These are phyloP conservation scores for Sardinella longiceps DNA, from an alignment of 2,797 vertebrate genomes.

Conservation along the genomic window DNA sequence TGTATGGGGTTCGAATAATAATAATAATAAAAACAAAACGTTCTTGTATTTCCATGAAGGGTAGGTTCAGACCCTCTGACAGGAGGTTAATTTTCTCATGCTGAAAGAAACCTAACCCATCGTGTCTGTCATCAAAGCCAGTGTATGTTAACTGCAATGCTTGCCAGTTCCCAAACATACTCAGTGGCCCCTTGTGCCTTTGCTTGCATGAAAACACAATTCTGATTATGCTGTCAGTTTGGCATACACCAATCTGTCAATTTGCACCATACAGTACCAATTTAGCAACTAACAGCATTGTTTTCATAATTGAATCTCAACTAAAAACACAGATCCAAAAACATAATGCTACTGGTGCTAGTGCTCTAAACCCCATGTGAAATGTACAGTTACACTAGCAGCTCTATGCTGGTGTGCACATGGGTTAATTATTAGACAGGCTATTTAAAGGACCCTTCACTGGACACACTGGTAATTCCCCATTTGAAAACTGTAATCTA, in stretches of 20 bases:
- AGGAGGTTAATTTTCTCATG: slow-evolving; percentile 12
- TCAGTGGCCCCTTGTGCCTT: neutral
- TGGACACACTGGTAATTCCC: slow-evolving; percentile 3
- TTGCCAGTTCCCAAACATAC: no score
- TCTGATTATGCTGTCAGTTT: neutral
- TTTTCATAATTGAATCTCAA: neutral
- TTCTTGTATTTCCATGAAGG: no score
- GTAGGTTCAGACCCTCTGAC: neutral
- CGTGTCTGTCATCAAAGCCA: neutral
- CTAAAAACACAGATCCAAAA: neutral
- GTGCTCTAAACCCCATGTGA: neutral
- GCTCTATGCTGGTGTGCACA: neutral
- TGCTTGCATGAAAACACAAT: neutral
- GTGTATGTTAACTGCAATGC: neutral
- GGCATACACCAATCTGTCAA: neutral
- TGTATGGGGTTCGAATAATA: no score
- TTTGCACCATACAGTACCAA: neutral
- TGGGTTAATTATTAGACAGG: slow-evolving; percentile 1
- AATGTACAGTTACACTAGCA: neutral
- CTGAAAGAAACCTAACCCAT: neutral
- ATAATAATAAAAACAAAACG: no score
- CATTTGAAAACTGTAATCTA: slow-evolving; percentile 18
- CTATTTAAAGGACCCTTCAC: slow-evolving; percentile 2
- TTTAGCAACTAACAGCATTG: neutral
- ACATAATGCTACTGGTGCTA: neutral